Conservation (phyloP, 2,797 vertebrate genomes). For the Pantherophis alleghaniensis region DNA sequence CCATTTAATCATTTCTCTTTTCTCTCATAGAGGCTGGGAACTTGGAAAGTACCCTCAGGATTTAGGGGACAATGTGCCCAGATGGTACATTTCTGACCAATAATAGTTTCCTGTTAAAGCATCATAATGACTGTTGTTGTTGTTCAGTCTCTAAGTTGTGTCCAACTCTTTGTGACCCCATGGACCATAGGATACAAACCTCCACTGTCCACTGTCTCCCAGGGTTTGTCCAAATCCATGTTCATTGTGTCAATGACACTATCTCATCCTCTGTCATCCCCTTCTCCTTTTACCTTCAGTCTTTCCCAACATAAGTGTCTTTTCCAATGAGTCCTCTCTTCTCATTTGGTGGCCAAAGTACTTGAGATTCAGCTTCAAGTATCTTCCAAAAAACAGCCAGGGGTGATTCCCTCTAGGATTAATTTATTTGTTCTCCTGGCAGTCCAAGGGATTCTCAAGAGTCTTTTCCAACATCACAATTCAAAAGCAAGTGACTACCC, state of each 20-base stretch:
- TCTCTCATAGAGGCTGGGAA: neutral
- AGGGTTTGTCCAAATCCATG: neutral
- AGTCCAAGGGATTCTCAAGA: neutral
- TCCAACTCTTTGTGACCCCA: neutral
- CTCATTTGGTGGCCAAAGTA: neutral
- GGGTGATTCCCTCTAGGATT: neutral
- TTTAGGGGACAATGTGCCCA: neutral
- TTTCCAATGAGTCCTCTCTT: neutral
- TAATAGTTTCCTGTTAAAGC: neutral
- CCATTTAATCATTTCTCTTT: neutral
- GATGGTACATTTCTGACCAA: neutral
- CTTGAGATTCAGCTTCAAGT: neutral
- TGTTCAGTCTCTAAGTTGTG: neutral
- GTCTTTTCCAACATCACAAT: neutral
- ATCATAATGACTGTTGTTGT: neutral
- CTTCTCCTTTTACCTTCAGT: neutral
- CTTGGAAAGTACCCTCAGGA: neutral
- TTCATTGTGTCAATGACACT: neutral
- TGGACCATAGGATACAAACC: neutral
- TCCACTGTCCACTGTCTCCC: neutral
- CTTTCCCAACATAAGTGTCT: neutral
- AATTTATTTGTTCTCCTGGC: neutral
- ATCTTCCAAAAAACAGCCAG: neutral
- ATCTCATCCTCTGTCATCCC: neutral
- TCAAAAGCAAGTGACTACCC: neutral